Base-by-base conservation (phyloP, 2,797 vertebrate genomes). In the Lemur catta region DNA sequence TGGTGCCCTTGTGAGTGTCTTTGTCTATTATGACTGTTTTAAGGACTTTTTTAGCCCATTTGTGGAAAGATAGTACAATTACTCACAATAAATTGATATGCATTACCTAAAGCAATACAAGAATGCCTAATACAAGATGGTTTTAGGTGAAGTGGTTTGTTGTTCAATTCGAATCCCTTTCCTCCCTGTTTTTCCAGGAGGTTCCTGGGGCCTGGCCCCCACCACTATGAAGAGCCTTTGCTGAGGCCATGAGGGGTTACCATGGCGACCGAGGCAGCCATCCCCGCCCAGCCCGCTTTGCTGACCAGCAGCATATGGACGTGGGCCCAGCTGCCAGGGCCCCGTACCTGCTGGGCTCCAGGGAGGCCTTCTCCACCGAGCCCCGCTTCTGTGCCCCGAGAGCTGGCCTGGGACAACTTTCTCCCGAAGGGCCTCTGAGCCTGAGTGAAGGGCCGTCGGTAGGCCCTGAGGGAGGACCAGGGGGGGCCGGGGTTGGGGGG, bases 221-320 rank as follows among this genome's bases (percentile, higher is more conserved):
- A 97, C 84, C 97, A 98, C 97, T 91, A 98, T 99, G 98, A 99
- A 98, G 98, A 98, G 98, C 98, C 97, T 96, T 98, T 97, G 96
- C 98, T 97, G 99, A 99, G 98, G 99, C 98, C 97, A 98, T 99
- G 98, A 99, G 99, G 99, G 99, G 99, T 98, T 99, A 99, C 98
- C 99, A 99, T 99, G 99, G 99, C 98, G 99, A 99, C 98, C 99
- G 99, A 97, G 95, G 97, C 98, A 99, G 99, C 98, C 99, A 99
- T 98, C 99, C 99, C 97, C 99, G 99, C 98, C 99, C 99, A 98
- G 99, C 98, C 99, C 99, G 99, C 98, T 94, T 99, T 95, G 99
- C 99, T 24, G 99, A 99, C 97, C 98, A 99, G 97, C 98, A 99
- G 75, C 98, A 98, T 2, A 98, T 99, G 96, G 98, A 99, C 97